Conservation (phyloP, 1,140 invertebrate genomes). For the Musca domestica region DNA sequence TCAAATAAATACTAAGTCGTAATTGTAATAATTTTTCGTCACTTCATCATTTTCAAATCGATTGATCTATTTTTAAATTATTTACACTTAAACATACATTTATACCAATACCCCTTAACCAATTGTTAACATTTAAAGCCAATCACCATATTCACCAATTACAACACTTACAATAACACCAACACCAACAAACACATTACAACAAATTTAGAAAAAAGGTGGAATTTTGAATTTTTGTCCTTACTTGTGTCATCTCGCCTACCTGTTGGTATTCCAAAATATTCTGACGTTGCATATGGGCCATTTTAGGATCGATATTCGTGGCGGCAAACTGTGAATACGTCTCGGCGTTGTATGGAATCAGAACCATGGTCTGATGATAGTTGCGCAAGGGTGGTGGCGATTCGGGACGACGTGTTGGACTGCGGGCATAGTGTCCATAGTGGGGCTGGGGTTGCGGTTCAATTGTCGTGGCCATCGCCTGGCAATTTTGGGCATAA, state of each 20-base stretch:
- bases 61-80: no score
- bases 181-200: background rate
- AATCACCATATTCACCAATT: no score
- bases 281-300: constrained; percentile 48
- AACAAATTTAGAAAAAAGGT: background rate
- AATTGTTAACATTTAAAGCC: no score
- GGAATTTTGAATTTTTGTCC: constrained; percentile 39
- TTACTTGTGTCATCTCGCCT: constrained; percentile 26
- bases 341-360: constrained; percentile 65
- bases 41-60: no score
- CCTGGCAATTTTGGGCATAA: constrained; percentile 46
- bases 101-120: no score
- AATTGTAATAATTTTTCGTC: no score
- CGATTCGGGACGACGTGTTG: constrained; percentile 60
- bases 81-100: no score
- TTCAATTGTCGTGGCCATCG: constrained; percentile 44
- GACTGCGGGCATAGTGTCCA: constrained; percentile 52
- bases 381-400: constrained; percentile 65
- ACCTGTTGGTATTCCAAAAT: constrained; percentile 54
- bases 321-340: constrained; percentile 52
- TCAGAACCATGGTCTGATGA: constrained; percentile 72
- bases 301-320: constrained; percentile 45
- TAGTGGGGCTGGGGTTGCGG: constrained; percentile 51
- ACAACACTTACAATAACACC: background rate
- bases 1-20: no score